Base-by-base conservation (phyloP, 2,888 invertebrate genomes). In the Xylota segnis region DNA sequence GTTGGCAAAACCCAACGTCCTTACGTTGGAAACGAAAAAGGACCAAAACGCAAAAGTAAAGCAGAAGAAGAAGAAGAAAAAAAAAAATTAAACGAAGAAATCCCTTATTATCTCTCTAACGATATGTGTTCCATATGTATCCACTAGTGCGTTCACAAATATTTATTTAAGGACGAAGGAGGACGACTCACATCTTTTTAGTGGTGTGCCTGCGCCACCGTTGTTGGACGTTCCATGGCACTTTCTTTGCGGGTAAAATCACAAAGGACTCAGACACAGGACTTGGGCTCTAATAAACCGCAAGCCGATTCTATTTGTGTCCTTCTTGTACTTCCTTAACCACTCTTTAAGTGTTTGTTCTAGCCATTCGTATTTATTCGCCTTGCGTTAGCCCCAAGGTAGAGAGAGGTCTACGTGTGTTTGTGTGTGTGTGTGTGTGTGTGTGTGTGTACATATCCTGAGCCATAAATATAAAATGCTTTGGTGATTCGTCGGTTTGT, bases 331-430 rank as follows among this genome's bases (percentile, higher is more conserved):
- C 76, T 87, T 88, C 78, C 83, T 83, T 78, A 87, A 87, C 87
- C 88, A 88, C 87, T 83, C 87, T 88, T 86, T 87, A 88, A 88
- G 87, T 88, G 88, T 88, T 88, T 88, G 88, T 87, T 88, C 83
- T 88, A 87, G 87, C 84, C 83, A 63, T 87, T 88, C 84, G 87
- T 82, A 83, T 83, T 81, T 87, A 71, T 70, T 81, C 83, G 78
- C 58, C 72, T 56, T 77, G 56, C 74, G 75, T 83, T 87, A 79
- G 81, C 83, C 87, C 76, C 83, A 74, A 87, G 78, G 83, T 78
- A 77, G 56, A 32, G 63, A 6, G 27, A 14, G 54, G 34, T 52
- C 23, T 47, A 29, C 63, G 23, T 56, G 37, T 63, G 37, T 50
- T 14, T 65, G 50, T 59, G 43, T 71, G 61, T 56, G 47, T 29